These are phyloP conservation scores for Poeciliopsis occidentalis DNA, from an alignment of 2,113 vertebrate genomes.

Conservation along the genomic window DNA sequence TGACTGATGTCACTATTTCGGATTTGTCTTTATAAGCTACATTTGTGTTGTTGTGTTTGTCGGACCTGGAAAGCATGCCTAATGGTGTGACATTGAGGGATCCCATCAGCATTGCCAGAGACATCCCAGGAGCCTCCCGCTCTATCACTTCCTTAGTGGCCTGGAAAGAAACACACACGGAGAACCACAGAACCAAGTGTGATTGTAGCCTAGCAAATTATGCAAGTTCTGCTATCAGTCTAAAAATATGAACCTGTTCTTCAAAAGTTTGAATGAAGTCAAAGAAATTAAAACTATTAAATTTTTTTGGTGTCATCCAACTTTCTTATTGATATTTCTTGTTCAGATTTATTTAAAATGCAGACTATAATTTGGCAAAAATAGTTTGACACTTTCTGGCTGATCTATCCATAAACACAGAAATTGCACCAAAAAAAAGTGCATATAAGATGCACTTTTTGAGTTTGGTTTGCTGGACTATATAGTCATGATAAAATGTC, in stretches of 20 bases:
- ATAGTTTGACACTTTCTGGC: too few relatives aligned
- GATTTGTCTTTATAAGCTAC: not conserved
- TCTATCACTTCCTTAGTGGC: constrained; percentile 99
- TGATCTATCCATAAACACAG: too few relatives aligned
- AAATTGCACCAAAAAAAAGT: too few relatives aligned
- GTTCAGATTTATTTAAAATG: not conserved
- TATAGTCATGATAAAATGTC: too few relatives aligned
- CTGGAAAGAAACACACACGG: constrained; percentile 72
- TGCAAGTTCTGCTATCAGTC: not conserved
- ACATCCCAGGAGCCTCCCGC: constrained; percentile 98
- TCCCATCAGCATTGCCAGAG: constrained; percentile 99
- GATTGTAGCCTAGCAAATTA: constrained; percentile 19
- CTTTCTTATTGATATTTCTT: too few relatives aligned
- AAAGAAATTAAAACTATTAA: not conserved
- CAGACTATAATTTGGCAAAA: not conserved
- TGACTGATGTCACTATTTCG: not conserved
- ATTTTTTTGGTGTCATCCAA: not conserved
- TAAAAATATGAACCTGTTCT: constrained; percentile 3
- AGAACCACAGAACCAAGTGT: constrained; percentile 8
- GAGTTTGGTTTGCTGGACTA: too few relatives aligned
- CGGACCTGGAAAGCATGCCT: constrained; percentile 99
- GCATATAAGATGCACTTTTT: too few relatives aligned
- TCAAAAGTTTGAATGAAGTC: not conserved
- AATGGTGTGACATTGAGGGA: constrained; percentile 98
- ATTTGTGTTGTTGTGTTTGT: not conserved